These are phyloP conservation scores for Brevimyrus niger DNA, from an alignment of 2,113 vertebrate species.

Conservation along the genomic window DNA sequence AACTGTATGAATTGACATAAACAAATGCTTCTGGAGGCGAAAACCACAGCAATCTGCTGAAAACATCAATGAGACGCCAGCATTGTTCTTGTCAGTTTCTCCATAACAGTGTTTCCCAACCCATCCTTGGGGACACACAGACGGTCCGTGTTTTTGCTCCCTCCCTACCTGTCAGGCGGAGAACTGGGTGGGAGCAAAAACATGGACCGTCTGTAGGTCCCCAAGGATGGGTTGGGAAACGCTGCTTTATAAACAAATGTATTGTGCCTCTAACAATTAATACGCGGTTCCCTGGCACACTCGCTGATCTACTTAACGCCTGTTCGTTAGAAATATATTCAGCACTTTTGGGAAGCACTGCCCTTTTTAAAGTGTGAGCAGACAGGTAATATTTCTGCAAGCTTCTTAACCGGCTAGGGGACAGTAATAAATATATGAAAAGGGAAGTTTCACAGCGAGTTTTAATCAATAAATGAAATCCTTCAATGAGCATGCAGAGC, in stretches of 20 bases:
- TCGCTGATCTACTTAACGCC: conserved; percentile 6
- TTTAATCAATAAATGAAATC: neutral
- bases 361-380: neutral
- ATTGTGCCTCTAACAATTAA: neutral
- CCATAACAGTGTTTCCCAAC: neutral
- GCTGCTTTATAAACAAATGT: neutral
- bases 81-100: conserved; percentile 2
- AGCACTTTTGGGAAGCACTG: neutral
- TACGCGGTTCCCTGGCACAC: neutral
- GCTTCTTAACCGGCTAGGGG: neutral
- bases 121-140: neutral
- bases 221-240: neutral
- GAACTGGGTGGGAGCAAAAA: neutral
- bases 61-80: neutral
- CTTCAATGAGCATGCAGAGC: neutral
- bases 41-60: neutral
- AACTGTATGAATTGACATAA: conserved; percentile 23
- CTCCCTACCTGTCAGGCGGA: neutral
- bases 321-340: neutral
- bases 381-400: neutral
- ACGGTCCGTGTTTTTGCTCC: neutral
- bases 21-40: conserved; percentile 18
- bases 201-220: neutral
- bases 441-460: neutral
- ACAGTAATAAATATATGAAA: neutral